Percentiles rank a stretch among this genome's conserved stretches.
Evolutionary conservation across 2,797 vertebrate genomes (phyloP).

Genomic region (Lutjanus argentimaculatus): DNA sequence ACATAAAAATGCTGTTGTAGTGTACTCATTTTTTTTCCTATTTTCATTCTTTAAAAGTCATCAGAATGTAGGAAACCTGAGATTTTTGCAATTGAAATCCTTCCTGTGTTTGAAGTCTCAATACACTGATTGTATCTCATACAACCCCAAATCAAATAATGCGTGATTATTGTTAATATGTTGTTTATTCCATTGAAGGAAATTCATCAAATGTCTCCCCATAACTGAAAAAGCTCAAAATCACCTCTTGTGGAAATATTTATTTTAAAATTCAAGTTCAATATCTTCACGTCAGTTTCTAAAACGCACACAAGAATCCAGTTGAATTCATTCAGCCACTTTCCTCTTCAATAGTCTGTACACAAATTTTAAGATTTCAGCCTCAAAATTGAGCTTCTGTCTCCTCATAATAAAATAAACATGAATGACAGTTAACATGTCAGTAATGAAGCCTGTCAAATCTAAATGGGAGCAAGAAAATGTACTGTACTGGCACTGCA

Average conservation of each 20-base stretch:
- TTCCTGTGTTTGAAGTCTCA: too few relatives aligned
- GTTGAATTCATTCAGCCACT: constrained; percentile 23
- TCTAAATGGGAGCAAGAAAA: constrained; percentile 44
- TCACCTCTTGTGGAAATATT: constrained; percentile 65
- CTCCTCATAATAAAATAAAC: constrained; percentile 33
- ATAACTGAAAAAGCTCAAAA: constrained; percentile 38
- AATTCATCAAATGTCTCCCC: constrained; percentile 7
- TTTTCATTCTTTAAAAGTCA: too few relatives aligned
- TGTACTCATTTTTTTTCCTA: too few relatives aligned
- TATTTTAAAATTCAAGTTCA: constrained; percentile 75
- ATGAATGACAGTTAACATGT: constrained; percentile 11
- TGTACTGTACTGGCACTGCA: constrained; percentile 44
- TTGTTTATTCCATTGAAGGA: constrained; percentile 9
- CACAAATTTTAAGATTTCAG: constrained; percentile 31
- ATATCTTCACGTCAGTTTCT: constrained; percentile 50
- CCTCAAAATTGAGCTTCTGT: constrained; percentile 27
- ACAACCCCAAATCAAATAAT: too few relatives aligned
- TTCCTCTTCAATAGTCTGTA: constrained; percentile 18
- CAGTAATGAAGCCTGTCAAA: constrained; percentile 20
- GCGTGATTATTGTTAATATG: not conserved
- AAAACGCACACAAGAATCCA: constrained; percentile 52
- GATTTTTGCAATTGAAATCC: too few relatives aligned
- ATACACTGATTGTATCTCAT: too few relatives aligned
- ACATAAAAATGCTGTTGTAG: too few relatives aligned
- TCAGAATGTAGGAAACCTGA: too few relatives aligned